A percentile compares a stretch with the other conserved stretches of the same genome.
These are phyloP conservation scores for cattle (Bos taurus) DNA, from an alignment of 2,113 vertebrate genomes.

Conservation along the genomic window ARS-UCD2.0 NC_037329.1:46255501-46256000, in stretches of 20 bases:
- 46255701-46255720: not conserved
- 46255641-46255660: not conserved
- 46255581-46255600: not conserved
- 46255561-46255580: not conserved
- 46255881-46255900: not conserved
- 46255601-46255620: not conserved
- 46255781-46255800: not conserved
- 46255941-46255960: not conserved
- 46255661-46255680: not conserved
- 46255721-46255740: not conserved
- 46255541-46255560: not conserved
- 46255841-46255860: not conserved
- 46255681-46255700: not conserved
- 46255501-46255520: not conserved
- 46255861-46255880: not conserved
- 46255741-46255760: not conserved
- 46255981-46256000: not conserved
- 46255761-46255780: not conserved
- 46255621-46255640: not conserved
- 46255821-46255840: not conserved
- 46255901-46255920: not conserved
- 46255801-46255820: not conserved
- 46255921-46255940: not conserved
- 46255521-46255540: not conserved
- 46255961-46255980: not conserved